Conservation (phyloP, 2,113 vertebrate species). For the Phylloscopus trochiloides region DNA sequence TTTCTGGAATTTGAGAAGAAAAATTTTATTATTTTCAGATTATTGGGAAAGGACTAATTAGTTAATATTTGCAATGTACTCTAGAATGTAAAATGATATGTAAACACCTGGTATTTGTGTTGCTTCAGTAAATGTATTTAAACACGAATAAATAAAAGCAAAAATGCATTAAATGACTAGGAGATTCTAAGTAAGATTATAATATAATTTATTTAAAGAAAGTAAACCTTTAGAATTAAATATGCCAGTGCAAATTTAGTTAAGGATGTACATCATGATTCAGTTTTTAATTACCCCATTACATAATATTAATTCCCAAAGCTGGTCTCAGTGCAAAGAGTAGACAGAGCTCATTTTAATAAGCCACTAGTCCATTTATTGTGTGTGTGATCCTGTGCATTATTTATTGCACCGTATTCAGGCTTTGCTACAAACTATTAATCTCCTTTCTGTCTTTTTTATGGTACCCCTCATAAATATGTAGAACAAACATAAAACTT, state of each 20-base stretch:
- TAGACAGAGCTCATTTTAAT: neutral
- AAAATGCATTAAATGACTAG: neutral
- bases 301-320: neutral
- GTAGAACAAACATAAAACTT: neutral
- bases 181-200: neutral
- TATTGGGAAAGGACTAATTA: neutral
- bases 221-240: neutral
- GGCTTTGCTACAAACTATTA: neutral
- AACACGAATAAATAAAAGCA: neutral
- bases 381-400: neutral
- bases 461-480: neutral
- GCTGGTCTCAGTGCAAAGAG: neutral
- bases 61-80: neutral
- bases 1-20: neutral
- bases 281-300: neutral
- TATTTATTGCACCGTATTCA: neutral
- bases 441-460: neutral
- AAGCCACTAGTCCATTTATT: neutral
- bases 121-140: neutral
- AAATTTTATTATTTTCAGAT: neutral
- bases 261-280: neutral
- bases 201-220: neutral
- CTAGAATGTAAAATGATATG: neutral
- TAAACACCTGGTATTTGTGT: neutral
- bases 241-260: neutral